Evolutionary conservation across 1,140 invertebrate genomes (phyloP), one percentile per base, ranked within the genome.

Genomic region (Drosophila yakuba): DNA sequence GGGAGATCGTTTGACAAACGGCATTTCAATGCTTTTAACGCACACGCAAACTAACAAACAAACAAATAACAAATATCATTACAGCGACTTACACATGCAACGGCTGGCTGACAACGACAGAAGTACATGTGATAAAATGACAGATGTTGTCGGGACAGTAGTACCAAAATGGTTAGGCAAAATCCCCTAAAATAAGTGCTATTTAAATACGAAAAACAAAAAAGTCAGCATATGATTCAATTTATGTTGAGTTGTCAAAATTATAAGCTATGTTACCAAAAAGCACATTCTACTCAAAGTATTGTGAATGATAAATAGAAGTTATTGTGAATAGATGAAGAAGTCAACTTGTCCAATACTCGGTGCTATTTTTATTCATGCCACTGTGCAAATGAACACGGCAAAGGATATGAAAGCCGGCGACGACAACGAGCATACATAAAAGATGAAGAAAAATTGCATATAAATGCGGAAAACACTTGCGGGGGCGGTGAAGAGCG

Each of bases 401-500:
- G 56, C 60, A 83, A 88, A 80, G 84, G 84, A 88, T 89, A 89
- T 89, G 84, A 89, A 89, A 88, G 76, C 66, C 75, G 62, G 72
- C 58, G 76, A 77, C 84, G 80, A 88, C 83, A 83, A 76, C 75
- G 75, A 62, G 72, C 74, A 88, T 88, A 89, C 79, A 88, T 88
- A 88, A 88, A 88, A 89, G 84, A 88, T 88, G 83, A 88, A 88
- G 79, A 88, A 77, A 86, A 89, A 88, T 83, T 88, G 83, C 83
- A 88, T 89, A 89, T 88, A 88, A 88, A 89, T 88, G 83, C 72
- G 74, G 45, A 59, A 76, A 67, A 75, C 51, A 56, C 55, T 47
- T 67, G 47, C 64, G 47, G 54, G 14, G 23, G 54, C 39, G 20
- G 35, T 32, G 20, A 44, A 32, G 23, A 20, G 12, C 32, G 35